phyloP scores from a whole-genome alignment of 2,113 vertebrate genomes.

The Zosterops lateralis region DNA sequence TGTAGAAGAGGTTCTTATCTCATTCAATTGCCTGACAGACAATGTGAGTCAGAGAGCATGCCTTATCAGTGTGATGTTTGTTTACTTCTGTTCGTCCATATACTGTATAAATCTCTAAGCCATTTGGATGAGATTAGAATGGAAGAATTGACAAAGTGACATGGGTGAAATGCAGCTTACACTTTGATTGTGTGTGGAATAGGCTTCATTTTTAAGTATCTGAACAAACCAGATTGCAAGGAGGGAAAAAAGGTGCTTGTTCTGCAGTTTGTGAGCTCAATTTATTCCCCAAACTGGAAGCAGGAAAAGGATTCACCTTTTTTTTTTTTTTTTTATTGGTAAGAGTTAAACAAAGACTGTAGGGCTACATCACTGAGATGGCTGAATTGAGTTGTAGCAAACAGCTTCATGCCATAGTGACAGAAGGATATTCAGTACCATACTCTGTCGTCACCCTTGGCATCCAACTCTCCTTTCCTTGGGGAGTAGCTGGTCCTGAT shows the following conservation, averaged over 20 bases:
- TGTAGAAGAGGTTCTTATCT: constrained; percentile 14
- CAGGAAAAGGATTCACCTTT: not conserved
- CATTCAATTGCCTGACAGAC: not conserved
- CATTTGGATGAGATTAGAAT: constrained; percentile 35
- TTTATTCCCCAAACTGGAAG: not conserved
- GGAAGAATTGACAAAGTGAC: constrained; percentile 30
- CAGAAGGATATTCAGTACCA: not conserved
- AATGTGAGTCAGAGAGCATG: not conserved
- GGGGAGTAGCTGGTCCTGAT: not conserved
- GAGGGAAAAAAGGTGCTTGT: not conserved
- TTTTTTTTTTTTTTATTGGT: not conserved
- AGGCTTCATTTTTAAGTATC: constrained; percentile 24
- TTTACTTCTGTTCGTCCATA: constrained; percentile 9
- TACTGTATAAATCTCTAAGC: not conserved
- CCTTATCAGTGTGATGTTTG: constrained; percentile 5
- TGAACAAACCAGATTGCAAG: not conserved
- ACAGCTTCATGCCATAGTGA: not conserved
- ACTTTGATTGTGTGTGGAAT: not conserved
- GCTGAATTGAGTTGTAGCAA: not conserved
- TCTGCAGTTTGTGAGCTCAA: not conserved
- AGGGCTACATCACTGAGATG: not conserved
- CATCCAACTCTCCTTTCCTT: not conserved
- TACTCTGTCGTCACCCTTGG: not conserved
- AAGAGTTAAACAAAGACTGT: not conserved
- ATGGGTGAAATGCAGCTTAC: constrained; percentile 19